Percentiles rank a stretch among this genome's conserved stretches.
Conservation (phyloP, 2,888 invertebrate genomes). For the Nymphalis urticae region DNA sequence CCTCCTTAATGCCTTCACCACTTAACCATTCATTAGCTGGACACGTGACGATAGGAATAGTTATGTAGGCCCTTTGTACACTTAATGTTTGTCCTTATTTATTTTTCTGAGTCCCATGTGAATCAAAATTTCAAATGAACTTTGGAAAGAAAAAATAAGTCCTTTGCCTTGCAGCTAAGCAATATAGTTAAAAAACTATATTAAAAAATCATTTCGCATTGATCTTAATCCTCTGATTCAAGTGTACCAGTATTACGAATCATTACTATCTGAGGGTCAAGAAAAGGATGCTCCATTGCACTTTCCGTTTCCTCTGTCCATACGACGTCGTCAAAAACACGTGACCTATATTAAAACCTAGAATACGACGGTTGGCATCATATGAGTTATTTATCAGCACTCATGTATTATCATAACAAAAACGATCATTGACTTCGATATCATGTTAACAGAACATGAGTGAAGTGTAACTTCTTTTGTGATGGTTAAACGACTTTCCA, state of each 20-base stretch:
- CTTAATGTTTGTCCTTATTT: background rate
- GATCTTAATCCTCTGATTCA: no score
- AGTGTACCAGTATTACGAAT: no score
- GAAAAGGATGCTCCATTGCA: background rate
- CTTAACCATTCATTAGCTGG: constrained; percentile 44
- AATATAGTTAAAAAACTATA: no score
- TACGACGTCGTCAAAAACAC: background rate
- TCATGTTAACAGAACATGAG: no score
- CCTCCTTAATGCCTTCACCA: constrained; percentile 40
- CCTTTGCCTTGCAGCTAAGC: no score
- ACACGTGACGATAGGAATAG: constrained; percentile 31
- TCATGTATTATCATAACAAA: no score
- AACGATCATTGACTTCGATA: no score
- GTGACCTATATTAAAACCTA: background rate
- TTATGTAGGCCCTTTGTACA: constrained; percentile 15
- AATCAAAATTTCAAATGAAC: background rate
- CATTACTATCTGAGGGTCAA: background rate
- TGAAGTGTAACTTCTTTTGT: no score
- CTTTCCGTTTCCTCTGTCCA: background rate
- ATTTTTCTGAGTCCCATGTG: background rate
- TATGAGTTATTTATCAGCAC: no score
- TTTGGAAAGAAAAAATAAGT: background rate
- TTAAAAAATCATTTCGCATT: no score
- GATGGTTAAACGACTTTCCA: no score
- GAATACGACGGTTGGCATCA: no score